A percentile compares a stretch with the other conserved stretches of the same genome.
Conservation (phyloP, 2,113 vertebrate species). For the Planiliza haematocheilus region DNA sequence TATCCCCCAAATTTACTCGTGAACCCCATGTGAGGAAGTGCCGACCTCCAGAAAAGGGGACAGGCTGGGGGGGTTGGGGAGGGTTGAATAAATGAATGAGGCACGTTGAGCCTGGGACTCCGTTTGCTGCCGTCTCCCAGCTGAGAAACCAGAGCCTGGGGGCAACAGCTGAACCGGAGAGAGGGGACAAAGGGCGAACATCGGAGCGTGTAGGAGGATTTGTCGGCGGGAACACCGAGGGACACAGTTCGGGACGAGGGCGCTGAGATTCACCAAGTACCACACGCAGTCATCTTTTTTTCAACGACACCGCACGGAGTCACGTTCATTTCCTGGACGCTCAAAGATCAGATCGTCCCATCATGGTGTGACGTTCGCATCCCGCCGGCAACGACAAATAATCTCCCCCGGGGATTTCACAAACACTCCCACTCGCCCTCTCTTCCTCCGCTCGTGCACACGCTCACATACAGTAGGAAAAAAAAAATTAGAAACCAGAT, state of each 20-base stretch:
- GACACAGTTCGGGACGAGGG: too few relatives aligned
- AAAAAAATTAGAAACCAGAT: conserved; percentile 25
- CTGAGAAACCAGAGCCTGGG: conserved; percentile 22
- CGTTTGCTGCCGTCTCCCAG: conserved; percentile 12
- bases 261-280: too few relatives aligned
- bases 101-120: conserved; percentile 37
- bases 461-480: neutral
- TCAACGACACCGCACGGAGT: too few relatives aligned
- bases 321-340: too few relatives aligned
- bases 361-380: too few relatives aligned
- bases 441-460: conserved; percentile 28
- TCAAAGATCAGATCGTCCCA: too few relatives aligned
- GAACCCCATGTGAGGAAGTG: too few relatives aligned
- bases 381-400: too few relatives aligned
- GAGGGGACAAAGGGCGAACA: conserved; percentile 4
- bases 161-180: conserved; percentile 15
- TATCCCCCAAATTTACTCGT: too few relatives aligned
- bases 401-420: conserved; percentile 10
- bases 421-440: conserved; percentile 38
- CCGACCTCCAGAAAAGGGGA: neutral
- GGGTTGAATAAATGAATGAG: conserved; percentile 13
- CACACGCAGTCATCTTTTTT: too few relatives aligned
- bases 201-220: conserved; percentile 26
- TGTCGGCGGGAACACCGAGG: neutral
- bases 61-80: neutral